phyloP scores from a whole-genome alignment of 2,113 vertebrate species.

The Sturnus vulgaris region DNA sequence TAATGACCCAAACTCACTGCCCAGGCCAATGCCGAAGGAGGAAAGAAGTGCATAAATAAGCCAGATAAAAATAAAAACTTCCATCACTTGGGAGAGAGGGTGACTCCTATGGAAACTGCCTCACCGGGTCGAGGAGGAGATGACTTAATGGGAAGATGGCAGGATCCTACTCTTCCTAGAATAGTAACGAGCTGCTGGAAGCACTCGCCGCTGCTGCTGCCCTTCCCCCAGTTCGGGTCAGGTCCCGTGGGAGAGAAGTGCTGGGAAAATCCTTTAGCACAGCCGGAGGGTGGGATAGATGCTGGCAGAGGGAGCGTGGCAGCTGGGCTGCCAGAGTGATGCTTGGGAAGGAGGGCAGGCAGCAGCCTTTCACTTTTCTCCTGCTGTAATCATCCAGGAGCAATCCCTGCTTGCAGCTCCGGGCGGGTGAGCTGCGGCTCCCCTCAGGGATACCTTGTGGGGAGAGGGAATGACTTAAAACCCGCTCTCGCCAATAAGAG shows the following conservation, averaged over 20 bases:
- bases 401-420: neutral
- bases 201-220: neutral
- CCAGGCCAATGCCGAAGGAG: accelerated
- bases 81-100: neutral
- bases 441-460: constrained; percentile 9
- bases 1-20: neutral
- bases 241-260: neutral
- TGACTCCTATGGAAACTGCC: constrained; percentile 38
- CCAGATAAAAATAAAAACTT: constrained; percentile 58
- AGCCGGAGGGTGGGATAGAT: neutral
- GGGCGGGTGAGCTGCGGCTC: constrained; percentile 4
- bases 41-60: neutral
- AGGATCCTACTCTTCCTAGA: constrained; percentile 11
- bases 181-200: neutral
- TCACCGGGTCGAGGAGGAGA: neutral
- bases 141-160: constrained; percentile 19
- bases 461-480: neutral
- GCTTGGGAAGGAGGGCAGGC: neutral
- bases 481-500: neutral
- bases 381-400: constrained; percentile 9
- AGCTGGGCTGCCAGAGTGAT: neutral
- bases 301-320: neutral
- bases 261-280: neutral
- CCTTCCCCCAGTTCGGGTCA: neutral
- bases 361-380: neutral